Percentiles rank a stretch among this genome's conserved stretches.
Evolutionary conservation across 2,113 vertebrate species (phyloP).

Genomic region (Platysternon megacephalum): DNA sequence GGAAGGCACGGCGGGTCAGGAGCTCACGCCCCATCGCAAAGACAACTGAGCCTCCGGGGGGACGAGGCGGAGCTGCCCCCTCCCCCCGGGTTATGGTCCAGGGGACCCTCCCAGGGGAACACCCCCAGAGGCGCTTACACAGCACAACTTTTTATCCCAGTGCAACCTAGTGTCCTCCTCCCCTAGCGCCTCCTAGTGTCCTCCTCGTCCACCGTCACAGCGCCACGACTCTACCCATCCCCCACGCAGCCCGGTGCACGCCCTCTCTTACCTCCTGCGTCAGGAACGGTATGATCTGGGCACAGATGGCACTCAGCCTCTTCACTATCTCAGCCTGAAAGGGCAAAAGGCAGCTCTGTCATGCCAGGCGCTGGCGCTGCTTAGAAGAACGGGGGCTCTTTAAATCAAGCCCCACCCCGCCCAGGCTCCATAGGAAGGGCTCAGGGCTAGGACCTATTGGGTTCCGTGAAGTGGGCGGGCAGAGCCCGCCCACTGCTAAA

Average conservation of each 20-base stretch:
- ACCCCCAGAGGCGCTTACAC: too few species aligned
- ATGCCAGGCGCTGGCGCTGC: background rate
- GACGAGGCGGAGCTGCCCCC: background rate
- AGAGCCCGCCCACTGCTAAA: too few species aligned
- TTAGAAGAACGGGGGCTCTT: background rate
- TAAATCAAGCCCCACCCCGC: background rate
- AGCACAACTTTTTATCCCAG: background rate
- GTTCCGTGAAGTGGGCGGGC: too few species aligned
- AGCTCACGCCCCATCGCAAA: too few species aligned
- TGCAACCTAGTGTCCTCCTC: background rate
- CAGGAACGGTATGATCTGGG: constrained; percentile 94
- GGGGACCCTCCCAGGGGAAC: background rate
- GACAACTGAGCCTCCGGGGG: background rate
- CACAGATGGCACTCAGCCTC: constrained; percentile 91
- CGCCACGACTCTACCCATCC: accelerated
- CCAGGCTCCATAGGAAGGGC: accelerated
- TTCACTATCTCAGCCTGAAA: constrained; percentile 94
- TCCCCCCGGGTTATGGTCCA: background rate
- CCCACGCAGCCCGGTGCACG: accelerated
- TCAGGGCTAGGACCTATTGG: background rate
- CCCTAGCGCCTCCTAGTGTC: too few species aligned
- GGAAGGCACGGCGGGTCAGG: background rate
- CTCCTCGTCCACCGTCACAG: too few species aligned
- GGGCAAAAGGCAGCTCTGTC: background rate
- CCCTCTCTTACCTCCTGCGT: constrained; percentile 89